Conservation (phyloP, 2,797 vertebrate species). For the Podargus strigoides region DNA sequence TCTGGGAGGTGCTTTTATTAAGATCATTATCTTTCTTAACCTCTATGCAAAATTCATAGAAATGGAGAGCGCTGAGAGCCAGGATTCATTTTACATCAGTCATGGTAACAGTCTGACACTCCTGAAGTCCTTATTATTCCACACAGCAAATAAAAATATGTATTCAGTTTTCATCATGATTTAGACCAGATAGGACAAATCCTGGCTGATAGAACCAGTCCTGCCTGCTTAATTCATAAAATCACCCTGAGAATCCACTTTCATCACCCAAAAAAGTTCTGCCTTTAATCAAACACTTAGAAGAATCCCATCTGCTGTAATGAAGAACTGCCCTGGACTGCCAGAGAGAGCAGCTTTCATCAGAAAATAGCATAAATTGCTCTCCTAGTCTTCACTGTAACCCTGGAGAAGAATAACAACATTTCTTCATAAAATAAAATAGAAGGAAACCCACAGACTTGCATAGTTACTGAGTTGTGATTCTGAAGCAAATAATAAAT, state of each 20-base stretch:
- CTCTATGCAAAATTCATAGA: conserved; percentile 43
- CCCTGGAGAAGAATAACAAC: background rate
- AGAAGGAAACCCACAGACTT: background rate
- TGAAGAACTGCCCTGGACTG: background rate
- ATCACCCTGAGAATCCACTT: background rate
- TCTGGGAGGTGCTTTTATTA: conserved; percentile 20
- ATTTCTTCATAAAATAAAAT: background rate
- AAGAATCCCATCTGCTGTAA: background rate
- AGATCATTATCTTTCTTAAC: conserved; percentile 45
- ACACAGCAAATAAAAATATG: background rate
- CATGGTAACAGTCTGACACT: background rate
- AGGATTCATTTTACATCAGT: background rate
- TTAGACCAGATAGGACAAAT: background rate
- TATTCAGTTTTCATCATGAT: background rate
- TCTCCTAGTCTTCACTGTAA: background rate
- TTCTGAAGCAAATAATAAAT: background rate
- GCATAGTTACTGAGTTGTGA: background rate
- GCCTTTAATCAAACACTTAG: background rate
- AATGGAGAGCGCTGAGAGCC: background rate
- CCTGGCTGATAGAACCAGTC: background rate
- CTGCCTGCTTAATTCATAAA: background rate
- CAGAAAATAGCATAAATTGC: background rate
- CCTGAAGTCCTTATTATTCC: background rate
- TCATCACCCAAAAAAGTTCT: background rate
- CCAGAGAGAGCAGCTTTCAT: background rate